phyloP scores from a whole-genome alignment of 2,888 invertebrate genomes.

The Cheilosia vulpina region DNA sequence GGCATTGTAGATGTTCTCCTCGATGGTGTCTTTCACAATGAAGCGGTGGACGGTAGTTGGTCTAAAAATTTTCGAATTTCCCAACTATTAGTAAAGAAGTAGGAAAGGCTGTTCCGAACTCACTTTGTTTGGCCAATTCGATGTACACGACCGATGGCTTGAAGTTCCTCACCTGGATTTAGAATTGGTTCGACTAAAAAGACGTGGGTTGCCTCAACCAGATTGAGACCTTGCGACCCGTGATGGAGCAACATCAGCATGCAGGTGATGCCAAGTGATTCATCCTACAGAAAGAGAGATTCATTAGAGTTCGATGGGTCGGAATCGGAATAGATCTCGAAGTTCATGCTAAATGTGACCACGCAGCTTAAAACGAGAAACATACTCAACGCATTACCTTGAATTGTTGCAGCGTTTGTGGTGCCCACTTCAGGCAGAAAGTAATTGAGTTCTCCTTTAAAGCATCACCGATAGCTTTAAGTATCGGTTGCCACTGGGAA shows the following conservation, averaged over 20 bases:
- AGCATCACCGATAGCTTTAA: constrained; percentile 79
- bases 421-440: constrained; percentile 80
- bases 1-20: constrained; percentile 87
- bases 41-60: constrained; percentile 89
- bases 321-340: background rate
- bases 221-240: constrained; percentile 91
- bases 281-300: constrained; percentile 79
- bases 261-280: constrained; percentile 84
- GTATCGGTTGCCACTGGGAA: constrained; percentile 85
- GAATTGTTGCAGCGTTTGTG: constrained; percentile 83
- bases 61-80: constrained; percentile 73
- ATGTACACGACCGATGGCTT: constrained; percentile 91
- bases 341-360: background rate
- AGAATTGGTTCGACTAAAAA: constrained; percentile 90
- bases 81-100: background rate
- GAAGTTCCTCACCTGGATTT: constrained; percentile 89
- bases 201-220: constrained; percentile 91
- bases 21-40: constrained; percentile 88
- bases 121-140: constrained; percentile 91
- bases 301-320: background rate
- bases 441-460: constrained; percentile 78
- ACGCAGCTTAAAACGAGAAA: too few species aligned
- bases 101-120: constrained; percentile 33
- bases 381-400: constrained; percentile 82
- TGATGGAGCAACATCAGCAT: constrained; percentile 88